phyloP scores from a whole-genome alignment of 2,113 vertebrate genomes.

The human region DNA sequence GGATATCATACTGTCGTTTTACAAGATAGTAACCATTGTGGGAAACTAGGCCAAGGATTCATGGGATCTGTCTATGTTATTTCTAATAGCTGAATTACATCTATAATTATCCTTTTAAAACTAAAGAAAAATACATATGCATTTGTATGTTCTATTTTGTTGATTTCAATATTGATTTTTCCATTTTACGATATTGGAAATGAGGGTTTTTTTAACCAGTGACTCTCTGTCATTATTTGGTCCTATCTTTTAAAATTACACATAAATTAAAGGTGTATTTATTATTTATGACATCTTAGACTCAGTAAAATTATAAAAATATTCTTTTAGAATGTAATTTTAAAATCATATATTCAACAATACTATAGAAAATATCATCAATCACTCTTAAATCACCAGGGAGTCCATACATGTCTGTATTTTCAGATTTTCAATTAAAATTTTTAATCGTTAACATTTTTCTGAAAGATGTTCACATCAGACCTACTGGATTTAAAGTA shows the following conservation, averaged over 20 bases:
- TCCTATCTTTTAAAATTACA: neutral
- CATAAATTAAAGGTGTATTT: neutral
- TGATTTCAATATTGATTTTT: conserved; percentile 17
- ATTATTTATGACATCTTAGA: neutral
- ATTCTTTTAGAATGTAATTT: neutral
- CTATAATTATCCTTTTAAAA: neutral
- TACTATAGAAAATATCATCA: neutral
- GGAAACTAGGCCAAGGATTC: neutral
- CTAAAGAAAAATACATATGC: neutral
- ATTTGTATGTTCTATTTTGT: neutral
- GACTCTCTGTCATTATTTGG: neutral
- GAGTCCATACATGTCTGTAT: neutral
- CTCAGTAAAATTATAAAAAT: neutral
- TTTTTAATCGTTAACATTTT: conserved; percentile 41
- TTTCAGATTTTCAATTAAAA: conserved; percentile 23
- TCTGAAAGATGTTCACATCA: neutral
- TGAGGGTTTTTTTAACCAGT: neutral
- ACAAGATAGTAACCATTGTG: neutral
- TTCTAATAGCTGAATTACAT: neutral
- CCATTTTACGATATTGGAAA: neutral
- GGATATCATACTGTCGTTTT: neutral
- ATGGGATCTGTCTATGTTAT: neutral
- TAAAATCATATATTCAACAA: neutral
- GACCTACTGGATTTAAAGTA: neutral
- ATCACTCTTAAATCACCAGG: neutral